Evolutionary conservation across 2,113 vertebrate species (phyloP).

Genomic region (Trogon surrucura): DNA sequence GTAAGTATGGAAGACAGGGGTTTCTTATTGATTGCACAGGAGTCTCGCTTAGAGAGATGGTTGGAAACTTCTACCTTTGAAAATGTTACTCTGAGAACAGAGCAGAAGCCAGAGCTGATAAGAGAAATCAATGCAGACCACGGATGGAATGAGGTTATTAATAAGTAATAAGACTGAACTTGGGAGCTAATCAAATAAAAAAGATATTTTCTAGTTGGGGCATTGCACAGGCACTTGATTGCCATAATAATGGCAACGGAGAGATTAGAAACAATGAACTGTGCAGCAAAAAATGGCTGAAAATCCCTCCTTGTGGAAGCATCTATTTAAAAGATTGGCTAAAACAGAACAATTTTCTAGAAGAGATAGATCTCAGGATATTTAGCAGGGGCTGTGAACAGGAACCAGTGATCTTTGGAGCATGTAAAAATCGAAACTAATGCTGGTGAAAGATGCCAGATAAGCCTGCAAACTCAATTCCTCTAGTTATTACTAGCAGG

Average conservation of each 20-base stretch:
- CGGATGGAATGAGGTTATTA: slow-evolving; percentile 30
- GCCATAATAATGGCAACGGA: background rate
- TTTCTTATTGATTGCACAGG: background rate
- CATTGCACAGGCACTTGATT: slow-evolving; percentile 25
- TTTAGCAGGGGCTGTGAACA: background rate
- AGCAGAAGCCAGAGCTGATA: background rate
- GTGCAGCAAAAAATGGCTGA: background rate
- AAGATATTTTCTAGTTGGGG: slow-evolving; percentile 16
- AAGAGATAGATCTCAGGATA: background rate
- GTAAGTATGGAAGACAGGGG: slow-evolving; percentile 35
- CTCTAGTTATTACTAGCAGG: background rate
- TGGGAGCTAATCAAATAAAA: slow-evolving; percentile 36
- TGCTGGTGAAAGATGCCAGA: background rate
- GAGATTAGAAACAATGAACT: slow-evolving; percentile 52
- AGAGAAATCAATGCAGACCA: background rate
- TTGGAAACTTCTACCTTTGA: background rate
- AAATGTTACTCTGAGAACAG: background rate
- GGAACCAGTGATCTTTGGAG: background rate
- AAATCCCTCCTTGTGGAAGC: background rate
- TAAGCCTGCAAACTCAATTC: background rate
- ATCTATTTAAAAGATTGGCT: slow-evolving; percentile 26
- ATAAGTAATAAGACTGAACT: slow-evolving; percentile 21
- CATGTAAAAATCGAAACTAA: background rate
- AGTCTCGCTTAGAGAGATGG: background rate
- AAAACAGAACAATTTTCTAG: background rate